Evolutionary conservation across 2,113 vertebrate species (phyloP).

Genomic region (Percina caprodes): DNA sequence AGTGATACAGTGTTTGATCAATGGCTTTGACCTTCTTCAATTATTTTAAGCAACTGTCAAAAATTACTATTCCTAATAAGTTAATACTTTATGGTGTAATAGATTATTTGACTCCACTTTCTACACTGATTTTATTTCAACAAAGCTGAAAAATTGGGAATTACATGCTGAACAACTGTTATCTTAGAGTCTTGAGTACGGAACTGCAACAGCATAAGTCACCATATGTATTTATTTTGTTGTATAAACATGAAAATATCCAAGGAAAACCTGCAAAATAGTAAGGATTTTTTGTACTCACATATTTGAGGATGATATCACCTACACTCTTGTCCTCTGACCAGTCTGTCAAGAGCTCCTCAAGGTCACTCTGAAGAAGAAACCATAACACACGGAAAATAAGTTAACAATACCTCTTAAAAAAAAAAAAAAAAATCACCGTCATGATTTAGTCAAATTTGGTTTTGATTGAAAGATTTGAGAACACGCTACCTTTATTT

Average conservation of each 20-base stretch:
- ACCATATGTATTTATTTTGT: neutral
- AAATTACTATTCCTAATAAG: neutral
- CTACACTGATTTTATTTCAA: neutral
- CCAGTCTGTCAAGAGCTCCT: conserved; percentile 95
- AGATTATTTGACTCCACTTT: neutral
- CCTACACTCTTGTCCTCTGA: conserved; percentile 94
- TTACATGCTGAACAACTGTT: neutral
- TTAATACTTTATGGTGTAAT: neutral
- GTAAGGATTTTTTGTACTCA: conserved; percentile 77
- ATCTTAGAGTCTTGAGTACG: neutral
- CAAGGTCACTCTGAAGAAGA: conserved; percentile 89
- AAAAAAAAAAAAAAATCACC: neutral
- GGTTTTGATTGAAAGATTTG: neutral
- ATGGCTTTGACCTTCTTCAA: neutral
- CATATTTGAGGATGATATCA: conserved; percentile 95
- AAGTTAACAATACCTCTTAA: conserved; percentile 12
- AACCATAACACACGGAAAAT: neutral
- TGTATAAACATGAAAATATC: neutral
- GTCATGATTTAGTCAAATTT: neutral
- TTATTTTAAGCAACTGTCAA: neutral
- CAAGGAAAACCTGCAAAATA: neutral
- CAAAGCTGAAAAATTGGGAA: neutral
- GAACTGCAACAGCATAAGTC: neutral
- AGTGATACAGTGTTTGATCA: neutral
- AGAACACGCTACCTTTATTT: conserved; percentile 89